These are phyloP conservation scores for Neoniphon sammara DNA, from an alignment of 2,797 vertebrate species.

Conservation along the genomic window DNA sequence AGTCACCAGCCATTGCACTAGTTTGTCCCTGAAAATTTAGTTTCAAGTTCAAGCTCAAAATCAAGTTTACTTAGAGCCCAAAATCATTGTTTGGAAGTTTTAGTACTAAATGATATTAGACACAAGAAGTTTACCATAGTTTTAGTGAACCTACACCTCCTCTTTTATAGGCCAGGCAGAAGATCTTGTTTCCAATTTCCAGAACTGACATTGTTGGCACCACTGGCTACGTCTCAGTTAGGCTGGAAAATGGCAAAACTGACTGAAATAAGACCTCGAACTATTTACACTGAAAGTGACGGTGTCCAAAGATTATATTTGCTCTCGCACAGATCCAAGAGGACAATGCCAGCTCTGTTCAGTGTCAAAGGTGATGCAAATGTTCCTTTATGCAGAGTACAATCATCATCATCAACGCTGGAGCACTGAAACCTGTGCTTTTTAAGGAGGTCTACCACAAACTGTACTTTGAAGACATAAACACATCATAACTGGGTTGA, in stretches of 20 bases:
- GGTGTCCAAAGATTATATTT: background rate
- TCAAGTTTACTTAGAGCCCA: no score
- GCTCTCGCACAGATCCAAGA: background rate
- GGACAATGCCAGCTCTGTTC: slow-evolving; percentile 6
- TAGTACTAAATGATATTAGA: background rate
- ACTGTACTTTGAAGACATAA: no score
- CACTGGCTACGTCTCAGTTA: slow-evolving; percentile 15
- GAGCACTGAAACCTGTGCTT: no score
- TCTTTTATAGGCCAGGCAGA: background rate
- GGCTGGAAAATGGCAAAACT: slow-evolving; percentile 13
- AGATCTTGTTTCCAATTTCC: slow-evolving; percentile 20
- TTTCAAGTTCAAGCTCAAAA: no score
- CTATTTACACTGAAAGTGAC: background rate
- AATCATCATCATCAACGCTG: no score
- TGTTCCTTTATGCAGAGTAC: no score
- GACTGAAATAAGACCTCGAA: slow-evolving; percentile 1
- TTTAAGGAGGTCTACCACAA: no score
- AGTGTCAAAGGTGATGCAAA: slow-evolving; percentile 5
- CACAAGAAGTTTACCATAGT: no score
- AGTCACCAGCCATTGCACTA: no score
- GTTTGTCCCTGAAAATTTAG: no score
- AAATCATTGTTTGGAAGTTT: background rate
- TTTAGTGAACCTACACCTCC: background rate
- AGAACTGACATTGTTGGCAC: slow-evolving; percentile 5
- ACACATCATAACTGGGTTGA: no score